Conservation (phyloP, 1,140 invertebrate species). For the Grapholita molesta region DNA sequence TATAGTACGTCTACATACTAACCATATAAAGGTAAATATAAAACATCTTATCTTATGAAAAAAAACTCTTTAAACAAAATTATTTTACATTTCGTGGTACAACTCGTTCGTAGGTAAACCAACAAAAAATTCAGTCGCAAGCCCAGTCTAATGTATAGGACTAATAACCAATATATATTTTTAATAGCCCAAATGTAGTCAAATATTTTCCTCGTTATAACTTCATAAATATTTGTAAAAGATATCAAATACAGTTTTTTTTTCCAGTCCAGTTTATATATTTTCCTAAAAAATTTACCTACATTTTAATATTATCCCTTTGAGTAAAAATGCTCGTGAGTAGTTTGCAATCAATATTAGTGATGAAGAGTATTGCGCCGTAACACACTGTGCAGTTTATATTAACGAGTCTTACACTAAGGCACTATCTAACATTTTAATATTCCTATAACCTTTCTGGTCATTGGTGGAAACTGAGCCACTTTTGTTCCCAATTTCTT, state of each 20-base stretch:
- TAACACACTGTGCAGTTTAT: neutral
- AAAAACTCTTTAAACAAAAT: constrained; percentile 2
- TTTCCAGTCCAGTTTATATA: too few species aligned
- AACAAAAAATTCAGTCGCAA: neutral
- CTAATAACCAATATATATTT: too few species aligned
- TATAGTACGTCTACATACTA: constrained; percentile 1
- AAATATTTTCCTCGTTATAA: too few species aligned
- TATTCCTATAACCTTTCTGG: neutral
- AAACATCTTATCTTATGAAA: constrained; percentile 5
- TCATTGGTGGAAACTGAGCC: too few species aligned
- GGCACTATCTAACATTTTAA: neutral
- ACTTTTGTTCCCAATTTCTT: neutral
- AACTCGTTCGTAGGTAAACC: neutral
- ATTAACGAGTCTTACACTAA: neutral
- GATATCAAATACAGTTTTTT: too few species aligned
- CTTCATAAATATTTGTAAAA: too few species aligned
- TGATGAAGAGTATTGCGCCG: neutral
- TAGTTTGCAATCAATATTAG: neutral
- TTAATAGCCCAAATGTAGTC: too few species aligned
- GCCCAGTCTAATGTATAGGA: too few species aligned
- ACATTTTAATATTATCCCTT: neutral
- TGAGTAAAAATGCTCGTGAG: neutral
- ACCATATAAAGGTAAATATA: constrained; percentile 22
- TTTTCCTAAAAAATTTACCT: too few species aligned
- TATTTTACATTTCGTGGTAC: neutral